These are phyloP conservation scores for Chondrosia reniformis DNA, from an alignment of 37 sponge, comb jelly and placozoan species.

Conservation along the genomic window DNA sequence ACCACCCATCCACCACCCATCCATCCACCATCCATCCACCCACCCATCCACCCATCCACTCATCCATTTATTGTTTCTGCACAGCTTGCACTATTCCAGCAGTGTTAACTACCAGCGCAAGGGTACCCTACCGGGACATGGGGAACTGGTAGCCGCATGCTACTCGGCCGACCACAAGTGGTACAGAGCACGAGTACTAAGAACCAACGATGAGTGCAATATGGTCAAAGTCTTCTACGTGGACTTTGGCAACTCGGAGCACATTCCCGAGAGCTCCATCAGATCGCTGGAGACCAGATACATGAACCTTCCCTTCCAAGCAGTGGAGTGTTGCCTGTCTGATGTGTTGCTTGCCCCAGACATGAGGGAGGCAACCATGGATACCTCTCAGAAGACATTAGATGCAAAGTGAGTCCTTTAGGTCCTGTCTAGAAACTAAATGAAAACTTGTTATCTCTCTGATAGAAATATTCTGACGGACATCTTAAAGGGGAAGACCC, in stretches of 20 bases:
- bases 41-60: too few relatives aligned
- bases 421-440: too few relatives aligned
- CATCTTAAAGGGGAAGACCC: neutral
- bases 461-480: neutral
- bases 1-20: too few relatives aligned
- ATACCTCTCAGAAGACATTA: too few relatives aligned
- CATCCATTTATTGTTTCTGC: neutral
- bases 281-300: neutral
- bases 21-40: too few relatives aligned
- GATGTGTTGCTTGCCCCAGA: slow-evolving; percentile 16
- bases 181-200: neutral
- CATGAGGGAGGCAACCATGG: neutral
- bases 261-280: neutral
- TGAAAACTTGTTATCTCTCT: too few relatives aligned
- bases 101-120: neutral
- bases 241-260: slow-evolving; percentile 29
- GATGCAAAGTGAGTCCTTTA: too few relatives aligned
- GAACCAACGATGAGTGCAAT: neutral
- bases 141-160: slow-evolving; percentile 7
- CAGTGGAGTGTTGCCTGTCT: slow-evolving; percentile 27
- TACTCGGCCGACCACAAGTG: neutral
- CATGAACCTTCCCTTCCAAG: slow-evolving; percentile 39
- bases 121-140: neutral
- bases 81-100: neutral
- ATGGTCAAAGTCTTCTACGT: slow-evolving; percentile 8